Conservation (phyloP, 1,140 invertebrate species). For the Eumaeus atala region DNA sequence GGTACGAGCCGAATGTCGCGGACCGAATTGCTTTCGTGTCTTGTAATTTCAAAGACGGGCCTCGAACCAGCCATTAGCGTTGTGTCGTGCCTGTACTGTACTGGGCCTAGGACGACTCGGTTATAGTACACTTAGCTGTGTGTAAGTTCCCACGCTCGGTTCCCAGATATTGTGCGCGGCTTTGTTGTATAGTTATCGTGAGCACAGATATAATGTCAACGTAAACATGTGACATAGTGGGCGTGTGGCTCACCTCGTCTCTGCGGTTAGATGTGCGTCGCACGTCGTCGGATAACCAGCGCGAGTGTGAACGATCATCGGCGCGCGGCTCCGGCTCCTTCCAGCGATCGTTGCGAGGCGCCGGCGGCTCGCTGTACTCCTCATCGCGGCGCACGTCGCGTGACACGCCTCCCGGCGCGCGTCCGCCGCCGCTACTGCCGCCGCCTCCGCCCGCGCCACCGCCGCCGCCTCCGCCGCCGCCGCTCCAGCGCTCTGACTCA, state of each 20-base stretch:
- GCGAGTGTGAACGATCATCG: constrained; percentile 65
- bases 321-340: constrained; percentile 78
- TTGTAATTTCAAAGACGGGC: too few species aligned
- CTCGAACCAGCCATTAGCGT: too few species aligned
- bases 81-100: too few species aligned
- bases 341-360: constrained; percentile 84
- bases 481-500: constrained; percentile 50
- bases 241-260: constrained; percentile 63
- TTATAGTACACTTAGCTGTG: too few species aligned
- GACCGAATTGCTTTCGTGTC: too few species aligned
- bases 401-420: constrained; percentile 47
- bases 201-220: too few species aligned
- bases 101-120: too few species aligned
- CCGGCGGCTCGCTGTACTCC: constrained; percentile 62
- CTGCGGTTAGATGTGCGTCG: constrained; percentile 69
- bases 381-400: constrained; percentile 64
- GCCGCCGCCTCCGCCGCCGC: constrained; percentile 29
- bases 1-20: too few species aligned
- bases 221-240: too few species aligned
- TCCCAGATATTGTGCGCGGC: too few species aligned
- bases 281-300: constrained; percentile 71
- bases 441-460: constrained; percentile 36
- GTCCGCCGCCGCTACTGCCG: constrained; percentile 56
- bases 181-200: too few species aligned
- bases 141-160: too few species aligned